phyloP scores from a whole-genome alignment of 1,140 invertebrate species.

The Ceratina australensis region DNA sequence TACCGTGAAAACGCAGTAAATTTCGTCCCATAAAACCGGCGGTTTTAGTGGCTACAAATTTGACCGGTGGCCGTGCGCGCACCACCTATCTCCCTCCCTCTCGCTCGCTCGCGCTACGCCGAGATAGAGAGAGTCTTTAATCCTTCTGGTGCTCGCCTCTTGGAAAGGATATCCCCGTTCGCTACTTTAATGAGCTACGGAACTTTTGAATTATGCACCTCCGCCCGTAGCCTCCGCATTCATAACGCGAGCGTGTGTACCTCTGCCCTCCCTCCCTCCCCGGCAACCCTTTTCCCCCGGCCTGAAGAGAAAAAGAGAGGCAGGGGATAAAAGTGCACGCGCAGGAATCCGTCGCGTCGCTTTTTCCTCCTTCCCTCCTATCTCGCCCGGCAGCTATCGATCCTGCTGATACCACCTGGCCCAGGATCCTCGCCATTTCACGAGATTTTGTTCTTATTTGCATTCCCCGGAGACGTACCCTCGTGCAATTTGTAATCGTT shows the following conservation, averaged over 20 bases:
- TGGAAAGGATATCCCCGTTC: constrained; percentile 51
- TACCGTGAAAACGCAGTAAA: constrained; percentile 75
- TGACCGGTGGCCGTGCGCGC: constrained; percentile 61
- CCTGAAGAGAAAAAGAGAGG: neutral
- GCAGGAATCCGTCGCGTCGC: constrained; percentile 25
- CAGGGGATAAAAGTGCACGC: constrained; percentile 32
- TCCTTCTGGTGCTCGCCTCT: constrained; percentile 51
- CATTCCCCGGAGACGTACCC: no score
- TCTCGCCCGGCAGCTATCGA: constrained; percentile 14
- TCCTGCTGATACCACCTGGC: constrained; percentile 3
- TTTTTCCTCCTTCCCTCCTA: neutral
- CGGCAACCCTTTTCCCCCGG: constrained; percentile 8
- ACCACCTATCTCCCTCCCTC: constrained; percentile 5
- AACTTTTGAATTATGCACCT: constrained; percentile 75
- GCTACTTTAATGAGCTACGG: constrained; percentile 75
- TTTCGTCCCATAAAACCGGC: constrained; percentile 73
- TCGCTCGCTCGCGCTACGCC: neutral
- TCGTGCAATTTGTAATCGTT: no score
- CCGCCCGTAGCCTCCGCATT: constrained; percentile 45
- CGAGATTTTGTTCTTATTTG: neutral
- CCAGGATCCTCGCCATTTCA: neutral
- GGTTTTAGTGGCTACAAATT: constrained; percentile 78
- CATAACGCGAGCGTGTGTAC: constrained; percentile 40
- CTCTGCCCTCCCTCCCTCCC: constrained; percentile 9
- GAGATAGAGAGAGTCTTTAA: constrained; percentile 37